Percentiles rank a stretch among this genome's conserved stretches.
Conservation (phyloP, 2,888 invertebrate species). For the Amiota minor region DNA sequence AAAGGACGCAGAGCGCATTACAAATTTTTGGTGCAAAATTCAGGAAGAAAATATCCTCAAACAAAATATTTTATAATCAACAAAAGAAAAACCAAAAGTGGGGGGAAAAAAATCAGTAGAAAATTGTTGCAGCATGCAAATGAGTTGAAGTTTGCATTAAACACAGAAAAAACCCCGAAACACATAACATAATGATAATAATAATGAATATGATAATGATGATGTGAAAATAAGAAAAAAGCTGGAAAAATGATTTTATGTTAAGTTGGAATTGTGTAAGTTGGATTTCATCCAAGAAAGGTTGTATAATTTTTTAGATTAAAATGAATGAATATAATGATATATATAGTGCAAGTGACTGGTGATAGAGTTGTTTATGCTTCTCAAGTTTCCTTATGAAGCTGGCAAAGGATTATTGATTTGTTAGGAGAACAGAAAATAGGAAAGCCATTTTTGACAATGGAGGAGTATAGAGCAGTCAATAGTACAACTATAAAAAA, state of each 20-base stretch:
- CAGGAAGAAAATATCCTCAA: not conserved
- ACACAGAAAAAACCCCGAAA: not conserved
- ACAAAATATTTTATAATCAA: not conserved
- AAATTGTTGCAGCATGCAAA: conserved; percentile 20
- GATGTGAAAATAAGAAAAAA: conserved; percentile 10
- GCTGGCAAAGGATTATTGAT: too few relatives aligned
- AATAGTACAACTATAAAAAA: conserved; percentile 1
- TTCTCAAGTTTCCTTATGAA: too few relatives aligned
- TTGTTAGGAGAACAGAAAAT: too few relatives aligned
- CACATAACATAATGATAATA: conserved; percentile 16
- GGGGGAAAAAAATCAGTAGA: too few relatives aligned
- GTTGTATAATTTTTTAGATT: too few relatives aligned
- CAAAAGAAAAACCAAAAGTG: conserved; percentile 6
- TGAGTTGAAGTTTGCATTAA: not conserved
- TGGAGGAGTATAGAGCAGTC: too few relatives aligned
- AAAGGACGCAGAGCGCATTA: conserved; percentile 12
- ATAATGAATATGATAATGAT: conserved; percentile 30
- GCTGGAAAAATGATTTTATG: conserved; percentile 8
- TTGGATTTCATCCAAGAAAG: not conserved
- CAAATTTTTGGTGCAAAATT: not conserved
- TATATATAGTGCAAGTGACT: not conserved
- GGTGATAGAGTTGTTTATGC: too few relatives aligned
- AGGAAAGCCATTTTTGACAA: too few relatives aligned
- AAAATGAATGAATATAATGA: not conserved
- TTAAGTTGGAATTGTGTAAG: conserved; percentile 25